phyloP scores from a whole-genome alignment of 2,113 vertebrate genomes.

The Apodemus speciosus region DNA sequence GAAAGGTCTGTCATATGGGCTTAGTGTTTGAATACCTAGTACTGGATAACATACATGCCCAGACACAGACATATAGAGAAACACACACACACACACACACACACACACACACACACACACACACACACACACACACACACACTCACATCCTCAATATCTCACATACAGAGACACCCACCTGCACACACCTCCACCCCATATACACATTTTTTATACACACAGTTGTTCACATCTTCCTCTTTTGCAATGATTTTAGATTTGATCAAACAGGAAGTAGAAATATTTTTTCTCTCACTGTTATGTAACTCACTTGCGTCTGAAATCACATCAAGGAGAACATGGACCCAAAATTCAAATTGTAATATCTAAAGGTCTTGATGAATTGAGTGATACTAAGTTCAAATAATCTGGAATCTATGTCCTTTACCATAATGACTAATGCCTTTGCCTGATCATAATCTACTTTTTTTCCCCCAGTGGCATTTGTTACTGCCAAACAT shows the following conservation, averaged over 20 bases:
- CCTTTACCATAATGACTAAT: constrained; percentile 13
- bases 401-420: not conserved
- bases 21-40: not conserved
- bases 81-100: no score
- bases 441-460: constrained; percentile 14
- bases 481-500: constrained; percentile 1
- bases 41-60: not conserved
- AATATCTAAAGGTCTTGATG: constrained; percentile 8
- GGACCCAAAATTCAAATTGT: not conserved
- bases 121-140: not conserved
- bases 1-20: not conserved
- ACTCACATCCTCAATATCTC: no score
- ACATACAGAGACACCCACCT: no score
- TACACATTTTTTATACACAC: not conserved
- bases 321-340: not conserved
- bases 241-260: constrained; percentile 22
- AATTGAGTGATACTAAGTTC: not conserved
- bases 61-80: not conserved
- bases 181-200: not conserved
- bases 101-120: no score
- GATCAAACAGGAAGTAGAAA: not conserved
- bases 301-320: not conserved
- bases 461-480: not conserved
- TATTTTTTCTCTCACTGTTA: constrained; percentile 41
- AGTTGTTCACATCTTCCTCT: not conserved